phyloP scores from a whole-genome alignment of 37 sponge, comb jelly and placozoan species.

The Ianthella basta region DNA sequence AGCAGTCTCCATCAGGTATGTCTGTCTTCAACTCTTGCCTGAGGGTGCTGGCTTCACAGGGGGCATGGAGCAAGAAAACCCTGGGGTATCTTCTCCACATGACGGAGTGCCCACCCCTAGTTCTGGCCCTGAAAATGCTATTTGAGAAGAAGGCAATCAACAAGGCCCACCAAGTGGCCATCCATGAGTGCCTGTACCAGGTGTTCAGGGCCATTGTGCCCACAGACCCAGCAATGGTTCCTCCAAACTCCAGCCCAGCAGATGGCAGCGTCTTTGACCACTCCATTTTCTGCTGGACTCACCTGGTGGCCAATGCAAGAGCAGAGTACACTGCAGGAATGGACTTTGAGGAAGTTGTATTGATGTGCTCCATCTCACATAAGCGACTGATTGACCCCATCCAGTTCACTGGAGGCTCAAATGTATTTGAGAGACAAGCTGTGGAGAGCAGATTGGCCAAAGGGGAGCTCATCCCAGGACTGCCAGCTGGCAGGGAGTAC shows the following conservation, averaged over 20 bases:
- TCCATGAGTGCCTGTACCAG: slow-evolving; percentile 36
- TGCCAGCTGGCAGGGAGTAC: neutral
- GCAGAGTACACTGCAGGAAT: too few species aligned
- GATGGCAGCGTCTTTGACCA: slow-evolving; percentile 32
- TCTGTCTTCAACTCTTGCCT: slow-evolving; percentile 30
- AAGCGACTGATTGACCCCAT: slow-evolving; percentile 17
- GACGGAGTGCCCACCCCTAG: slow-evolving; percentile 33
- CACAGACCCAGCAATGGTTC: neutral
- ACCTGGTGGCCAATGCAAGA: slow-evolving; percentile 3
- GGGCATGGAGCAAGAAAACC: too few species aligned
- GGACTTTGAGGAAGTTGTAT: neutral
- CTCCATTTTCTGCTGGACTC: slow-evolving; percentile 30
- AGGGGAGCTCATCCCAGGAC: slow-evolving; percentile 30
- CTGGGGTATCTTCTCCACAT: too few species aligned
- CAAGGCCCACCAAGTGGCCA: slow-evolving; percentile 40
- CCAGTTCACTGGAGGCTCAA: neutral
- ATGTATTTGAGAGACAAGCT: neutral
- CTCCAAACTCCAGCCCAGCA: neutral
- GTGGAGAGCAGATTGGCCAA: slow-evolving; percentile 5
- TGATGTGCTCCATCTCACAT: slow-evolving; percentile 31
- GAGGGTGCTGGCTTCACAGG: neutral
- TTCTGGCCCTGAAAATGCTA: slow-evolving; percentile 19
- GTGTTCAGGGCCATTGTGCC: slow-evolving; percentile 41
- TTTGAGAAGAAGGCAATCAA: neutral
- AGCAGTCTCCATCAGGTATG: slow-evolving; percentile 31